Conservation (phyloP, 1,140 invertebrate genomes). For the Achatina immaculata region DNA sequence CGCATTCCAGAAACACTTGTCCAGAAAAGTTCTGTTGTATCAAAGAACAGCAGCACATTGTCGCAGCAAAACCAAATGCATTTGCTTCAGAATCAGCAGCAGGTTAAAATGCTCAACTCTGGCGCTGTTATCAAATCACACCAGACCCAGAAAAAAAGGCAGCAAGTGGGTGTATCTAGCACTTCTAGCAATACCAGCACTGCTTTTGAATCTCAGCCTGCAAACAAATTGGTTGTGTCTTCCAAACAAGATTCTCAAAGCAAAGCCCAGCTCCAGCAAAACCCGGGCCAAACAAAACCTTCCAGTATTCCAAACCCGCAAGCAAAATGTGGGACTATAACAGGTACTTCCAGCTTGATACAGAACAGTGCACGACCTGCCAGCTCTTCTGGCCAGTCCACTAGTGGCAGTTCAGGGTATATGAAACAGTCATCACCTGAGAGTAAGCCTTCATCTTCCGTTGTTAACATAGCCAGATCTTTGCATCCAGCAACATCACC, state of each 20-base stretch:
- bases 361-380: not conserved
- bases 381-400: not conserved
- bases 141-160: not conserved
- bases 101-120: not conserved
- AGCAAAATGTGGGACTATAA: not conserved
- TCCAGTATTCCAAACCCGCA: not conserved
- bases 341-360: not conserved
- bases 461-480: not conserved
- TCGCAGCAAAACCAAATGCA: not conserved
- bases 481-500: not conserved
- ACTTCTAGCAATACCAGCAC: not conserved
- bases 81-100: not conserved
- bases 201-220: not conserved
- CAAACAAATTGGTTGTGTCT: conserved; percentile 2
- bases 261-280: not conserved
- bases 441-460: not conserved
- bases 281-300: not conserved
- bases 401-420: not conserved
- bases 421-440: too few species aligned
- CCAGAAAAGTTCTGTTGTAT: not conserved
- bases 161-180: not conserved
- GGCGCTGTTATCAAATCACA: not conserved
- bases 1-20: not conserved
- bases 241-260: not conserved
- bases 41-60: not conserved